These are phyloP conservation scores for Eueremaeus valkanovi DNA, from an alignment of 2,888 invertebrate genomes.

Conservation along the genomic window DNA sequence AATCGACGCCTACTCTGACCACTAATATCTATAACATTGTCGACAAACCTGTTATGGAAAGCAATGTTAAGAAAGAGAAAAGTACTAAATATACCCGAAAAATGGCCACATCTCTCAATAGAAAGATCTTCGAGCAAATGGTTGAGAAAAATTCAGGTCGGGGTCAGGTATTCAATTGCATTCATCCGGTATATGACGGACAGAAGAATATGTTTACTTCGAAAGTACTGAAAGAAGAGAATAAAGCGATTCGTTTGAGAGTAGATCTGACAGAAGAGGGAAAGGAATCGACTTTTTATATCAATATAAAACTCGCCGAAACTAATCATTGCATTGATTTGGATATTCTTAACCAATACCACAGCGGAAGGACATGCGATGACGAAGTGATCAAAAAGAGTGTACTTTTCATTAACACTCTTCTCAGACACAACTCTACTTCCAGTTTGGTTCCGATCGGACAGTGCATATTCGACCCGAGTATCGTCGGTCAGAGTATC, in stretches of 20 bases:
- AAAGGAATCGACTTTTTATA: neutral
- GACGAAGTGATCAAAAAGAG: neutral
- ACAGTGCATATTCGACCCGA: constrained; percentile 16
- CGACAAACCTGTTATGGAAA: neutral
- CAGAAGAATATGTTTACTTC: constrained; percentile 34
- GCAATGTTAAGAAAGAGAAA: neutral
- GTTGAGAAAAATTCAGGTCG: neutral
- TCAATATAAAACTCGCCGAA: constrained; percentile 1
- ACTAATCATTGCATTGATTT: neutral
- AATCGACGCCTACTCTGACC: neutral
- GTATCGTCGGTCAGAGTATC: neutral
- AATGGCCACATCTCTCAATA: neutral
- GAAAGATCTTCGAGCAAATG: constrained; percentile 15
- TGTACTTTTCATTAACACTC: constrained; percentile 12
- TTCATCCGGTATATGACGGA: constrained; percentile 32
- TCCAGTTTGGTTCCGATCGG: constrained; percentile 1
- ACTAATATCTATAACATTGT: neutral
- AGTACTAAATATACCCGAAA: neutral
- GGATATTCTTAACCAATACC: constrained; percentile 9
- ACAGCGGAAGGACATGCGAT: neutral
- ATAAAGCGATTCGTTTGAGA: neutral
- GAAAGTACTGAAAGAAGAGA: neutral
- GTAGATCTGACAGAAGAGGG: neutral
- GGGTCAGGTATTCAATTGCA: neutral
- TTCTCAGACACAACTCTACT: constrained; percentile 19